Percentiles rank a stretch among this genome's conserved stretches.
These are phyloP conservation scores for Idaea straminata DNA, from an alignment of 2,888 invertebrate species.

Conservation along the genomic window DNA sequence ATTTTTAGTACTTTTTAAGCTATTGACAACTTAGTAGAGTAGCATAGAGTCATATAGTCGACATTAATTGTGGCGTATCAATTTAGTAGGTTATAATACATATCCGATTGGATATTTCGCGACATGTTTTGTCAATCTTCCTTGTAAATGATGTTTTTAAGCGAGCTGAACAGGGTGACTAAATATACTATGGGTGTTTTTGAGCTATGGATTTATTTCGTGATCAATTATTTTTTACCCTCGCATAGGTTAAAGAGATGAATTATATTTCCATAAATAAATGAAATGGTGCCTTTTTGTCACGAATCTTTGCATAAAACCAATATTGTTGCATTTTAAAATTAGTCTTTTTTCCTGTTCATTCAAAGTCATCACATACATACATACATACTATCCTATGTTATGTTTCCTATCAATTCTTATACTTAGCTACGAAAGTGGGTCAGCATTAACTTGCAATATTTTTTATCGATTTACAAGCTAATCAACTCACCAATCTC, in stretches of 20 bases:
- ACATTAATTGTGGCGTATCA: too few species aligned
- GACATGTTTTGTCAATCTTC: too few species aligned
- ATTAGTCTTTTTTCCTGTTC: neutral
- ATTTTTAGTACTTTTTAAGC: constrained; percentile 17
- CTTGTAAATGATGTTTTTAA: too few species aligned
- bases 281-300: neutral
- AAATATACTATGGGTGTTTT: too few species aligned
- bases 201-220: too few species aligned
- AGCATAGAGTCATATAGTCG: neutral
- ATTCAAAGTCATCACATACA: neutral
- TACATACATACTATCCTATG: neutral
- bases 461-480: neutral
- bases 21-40: neutral
- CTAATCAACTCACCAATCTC: neutral
- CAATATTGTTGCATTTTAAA: neutral
- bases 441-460: neutral
- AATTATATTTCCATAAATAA: too few species aligned
- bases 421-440: neutral
- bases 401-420: neutral
- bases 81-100: too few species aligned
- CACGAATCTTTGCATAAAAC: neutral
- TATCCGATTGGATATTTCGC: too few species aligned
- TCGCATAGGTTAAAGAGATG: too few species aligned
- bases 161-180: too few species aligned
- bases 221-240: too few species aligned